Conservation (phyloP, 2,113 vertebrate species). For the Hylia prasina region DNA sequence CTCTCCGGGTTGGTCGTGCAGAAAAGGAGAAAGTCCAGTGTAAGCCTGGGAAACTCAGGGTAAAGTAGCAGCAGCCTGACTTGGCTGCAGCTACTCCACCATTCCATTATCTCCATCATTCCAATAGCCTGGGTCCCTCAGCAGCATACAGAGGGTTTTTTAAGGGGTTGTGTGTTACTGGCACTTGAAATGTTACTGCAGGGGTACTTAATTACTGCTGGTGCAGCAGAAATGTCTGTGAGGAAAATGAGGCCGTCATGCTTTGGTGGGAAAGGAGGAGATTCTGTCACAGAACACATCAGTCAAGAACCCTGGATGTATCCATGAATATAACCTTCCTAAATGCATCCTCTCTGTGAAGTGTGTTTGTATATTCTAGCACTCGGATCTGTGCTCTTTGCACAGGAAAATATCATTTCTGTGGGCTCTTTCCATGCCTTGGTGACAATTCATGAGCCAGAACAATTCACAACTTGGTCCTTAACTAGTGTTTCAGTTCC, state of each 20-base stretch:
- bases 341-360: neutral
- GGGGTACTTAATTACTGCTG: neutral
- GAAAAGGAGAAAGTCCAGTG: neutral
- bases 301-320: neutral
- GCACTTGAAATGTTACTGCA: neutral
- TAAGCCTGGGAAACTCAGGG: neutral
- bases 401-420: neutral
- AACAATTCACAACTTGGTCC: neutral
- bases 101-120: neutral
- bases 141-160: neutral
- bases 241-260: neutral
- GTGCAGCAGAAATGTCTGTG: neutral
- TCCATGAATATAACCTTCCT: neutral
- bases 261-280: neutral
- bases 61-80: neutral
- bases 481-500: neutral
- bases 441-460: neutral
- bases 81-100: neutral
- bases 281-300: neutral
- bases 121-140: neutral
- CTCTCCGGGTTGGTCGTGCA: neutral
- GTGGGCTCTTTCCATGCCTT: neutral
- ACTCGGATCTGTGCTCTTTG: neutral
- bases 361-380: neutral
- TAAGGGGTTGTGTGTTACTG: neutral